Percentiles rank a stretch among this genome's conserved stretches.
phyloP scores from a whole-genome alignment of 2,888 invertebrate genomes.

The Rambutsinella grinnellia region DNA sequence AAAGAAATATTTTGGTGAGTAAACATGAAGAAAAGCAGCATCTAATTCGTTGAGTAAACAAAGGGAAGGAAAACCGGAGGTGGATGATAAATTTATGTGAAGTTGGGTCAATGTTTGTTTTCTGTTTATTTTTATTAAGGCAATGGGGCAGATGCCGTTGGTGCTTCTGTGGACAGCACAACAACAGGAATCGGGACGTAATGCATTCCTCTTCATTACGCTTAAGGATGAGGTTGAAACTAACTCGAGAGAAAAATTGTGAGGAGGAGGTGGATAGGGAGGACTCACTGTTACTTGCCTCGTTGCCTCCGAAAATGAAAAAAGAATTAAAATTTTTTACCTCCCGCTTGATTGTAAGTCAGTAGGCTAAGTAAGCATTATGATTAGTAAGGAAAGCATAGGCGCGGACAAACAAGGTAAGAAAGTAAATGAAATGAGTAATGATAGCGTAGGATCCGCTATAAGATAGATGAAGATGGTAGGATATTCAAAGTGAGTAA shows the following conservation, averaged over 20 bases:
- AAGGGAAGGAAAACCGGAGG: slow-evolving; percentile 27
- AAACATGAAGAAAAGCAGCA: slow-evolving; percentile 47
- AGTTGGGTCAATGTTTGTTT: neutral
- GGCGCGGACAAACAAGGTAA: slow-evolving; percentile 32
- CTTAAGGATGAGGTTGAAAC: no score
- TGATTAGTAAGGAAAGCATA: neutral
- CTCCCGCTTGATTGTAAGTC: slow-evolving; percentile 19
- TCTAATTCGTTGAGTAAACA: slow-evolving; percentile 48
- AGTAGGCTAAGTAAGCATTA: slow-evolving; percentile 53
- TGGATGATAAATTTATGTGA: slow-evolving; percentile 41
- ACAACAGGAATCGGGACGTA: no score
- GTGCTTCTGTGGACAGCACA: neutral
- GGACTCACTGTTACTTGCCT: slow-evolving; percentile 20
- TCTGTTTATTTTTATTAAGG: neutral
- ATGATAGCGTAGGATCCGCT: slow-evolving; percentile 17
- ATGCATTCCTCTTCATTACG: no score
- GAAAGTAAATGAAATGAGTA: slow-evolving; percentile 21
- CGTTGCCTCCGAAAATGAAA: slow-evolving; percentile 33
- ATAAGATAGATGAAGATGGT: slow-evolving; percentile 13
- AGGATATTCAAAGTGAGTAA: slow-evolving; percentile 29
- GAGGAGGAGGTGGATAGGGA: slow-evolving; percentile 11
- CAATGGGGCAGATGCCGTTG: neutral
- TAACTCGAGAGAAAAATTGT: no score
- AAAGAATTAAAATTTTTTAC: slow-evolving; percentile 16
- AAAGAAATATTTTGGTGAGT: slow-evolving; percentile 1